phyloP scores from a whole-genome alignment of 2,888 invertebrate genomes.

The Ganaspis brasiliensis region DNA sequence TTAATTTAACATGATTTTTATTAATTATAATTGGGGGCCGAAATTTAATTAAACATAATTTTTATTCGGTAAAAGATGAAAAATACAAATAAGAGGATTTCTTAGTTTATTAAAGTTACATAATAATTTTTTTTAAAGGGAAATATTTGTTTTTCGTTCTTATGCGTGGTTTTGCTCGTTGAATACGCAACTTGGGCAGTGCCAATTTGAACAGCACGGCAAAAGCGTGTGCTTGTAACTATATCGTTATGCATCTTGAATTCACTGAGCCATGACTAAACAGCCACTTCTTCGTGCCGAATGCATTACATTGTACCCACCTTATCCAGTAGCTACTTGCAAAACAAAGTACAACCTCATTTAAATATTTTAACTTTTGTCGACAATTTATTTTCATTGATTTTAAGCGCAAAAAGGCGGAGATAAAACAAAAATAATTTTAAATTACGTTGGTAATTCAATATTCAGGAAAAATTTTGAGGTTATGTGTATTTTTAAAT shows the following conservation, averaged over 20 bases:
- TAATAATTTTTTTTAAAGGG: too few species aligned
- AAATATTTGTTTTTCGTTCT: conserved; percentile 54
- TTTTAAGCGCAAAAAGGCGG: too few species aligned
- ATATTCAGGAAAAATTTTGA: too few species aligned
- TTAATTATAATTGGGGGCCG: too few species aligned
- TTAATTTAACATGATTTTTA: too few species aligned
- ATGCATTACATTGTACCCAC: conserved; percentile 18
- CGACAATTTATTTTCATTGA: not conserved
- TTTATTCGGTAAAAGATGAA: too few species aligned
- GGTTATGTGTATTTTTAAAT: too few species aligned
- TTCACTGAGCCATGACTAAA: conserved; percentile 64
- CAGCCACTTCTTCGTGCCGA: conserved; percentile 56
- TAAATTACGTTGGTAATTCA: too few species aligned
- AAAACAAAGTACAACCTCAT: conserved; percentile 5
- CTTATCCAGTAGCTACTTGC: not conserved
- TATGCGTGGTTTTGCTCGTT: conserved; percentile 54
- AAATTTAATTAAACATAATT: too few species aligned
- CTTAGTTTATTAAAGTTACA: too few species aligned
- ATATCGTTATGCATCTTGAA: conserved; percentile 59
- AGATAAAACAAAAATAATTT: too few species aligned
- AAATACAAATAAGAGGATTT: too few species aligned
- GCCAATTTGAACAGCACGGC: conserved; percentile 39
- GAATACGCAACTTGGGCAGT: conserved; percentile 46
- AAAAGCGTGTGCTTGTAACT: conserved; percentile 48
- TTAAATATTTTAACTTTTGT: not conserved